phyloP scores from a whole-genome alignment of 2,797 vertebrate genomes.

The Coccyzus lansbergi region DNA sequence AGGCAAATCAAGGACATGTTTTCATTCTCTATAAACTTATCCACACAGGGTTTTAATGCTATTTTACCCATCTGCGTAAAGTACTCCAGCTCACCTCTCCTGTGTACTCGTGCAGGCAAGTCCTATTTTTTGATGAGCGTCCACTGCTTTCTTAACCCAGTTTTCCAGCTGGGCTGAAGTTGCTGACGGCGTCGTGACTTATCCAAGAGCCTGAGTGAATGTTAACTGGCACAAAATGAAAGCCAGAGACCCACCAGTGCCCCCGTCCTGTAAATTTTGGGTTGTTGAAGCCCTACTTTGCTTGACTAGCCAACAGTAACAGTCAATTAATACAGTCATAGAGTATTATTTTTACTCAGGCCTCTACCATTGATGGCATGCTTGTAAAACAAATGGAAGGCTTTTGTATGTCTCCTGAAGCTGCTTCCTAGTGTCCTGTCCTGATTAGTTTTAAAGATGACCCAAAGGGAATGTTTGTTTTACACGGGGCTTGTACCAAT shows the following conservation, averaged over 20 bases:
- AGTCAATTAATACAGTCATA: not conserved
- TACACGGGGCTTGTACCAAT: not conserved
- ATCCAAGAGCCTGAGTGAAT: constrained; percentile 25
- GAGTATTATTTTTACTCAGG: not conserved
- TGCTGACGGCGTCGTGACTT: constrained; percentile 22
- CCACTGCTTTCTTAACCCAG: constrained; percentile 46
- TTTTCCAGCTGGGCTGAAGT: constrained; percentile 43
- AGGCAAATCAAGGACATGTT: not conserved
- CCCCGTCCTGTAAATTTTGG: constrained; percentile 6
- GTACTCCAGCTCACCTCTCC: not conserved
- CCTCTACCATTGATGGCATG: not conserved
- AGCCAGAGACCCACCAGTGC: constrained; percentile 24
- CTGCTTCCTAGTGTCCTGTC: not conserved
- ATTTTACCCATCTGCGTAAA: not conserved
- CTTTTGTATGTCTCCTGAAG: constrained; percentile 29
- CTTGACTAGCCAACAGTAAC: constrained; percentile 49
- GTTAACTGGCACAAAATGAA: constrained; percentile 33
- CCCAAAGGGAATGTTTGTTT: constrained; percentile 17
- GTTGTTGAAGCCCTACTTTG: constrained; percentile 15
- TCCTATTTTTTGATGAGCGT: not conserved
- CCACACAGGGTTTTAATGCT: not conserved
- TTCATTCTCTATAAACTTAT: not conserved
- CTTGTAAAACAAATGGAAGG: not conserved
- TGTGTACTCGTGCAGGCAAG: not conserved
- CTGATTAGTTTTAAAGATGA: constrained; percentile 39